These are phyloP conservation scores for Coturnix japonica DNA, from an alignment of 2,113 vertebrate genomes.

Conservation along the genomic window DNA sequence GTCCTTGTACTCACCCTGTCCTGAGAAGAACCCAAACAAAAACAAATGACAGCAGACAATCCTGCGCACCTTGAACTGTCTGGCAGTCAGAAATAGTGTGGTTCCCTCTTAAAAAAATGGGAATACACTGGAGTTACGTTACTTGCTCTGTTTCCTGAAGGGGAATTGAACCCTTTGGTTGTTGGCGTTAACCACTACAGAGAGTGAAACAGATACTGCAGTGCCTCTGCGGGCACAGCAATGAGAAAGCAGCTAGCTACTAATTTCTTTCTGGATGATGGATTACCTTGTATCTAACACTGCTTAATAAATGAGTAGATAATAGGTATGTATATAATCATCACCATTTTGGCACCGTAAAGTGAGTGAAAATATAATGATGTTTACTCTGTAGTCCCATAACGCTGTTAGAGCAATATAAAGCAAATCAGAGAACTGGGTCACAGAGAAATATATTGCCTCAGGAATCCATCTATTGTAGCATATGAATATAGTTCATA, in stretches of 20 bases:
- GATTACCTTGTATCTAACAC: neutral
- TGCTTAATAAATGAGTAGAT: constrained; percentile 22
- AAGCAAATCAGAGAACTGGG: neutral
- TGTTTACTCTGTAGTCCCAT: neutral
- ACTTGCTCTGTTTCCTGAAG: neutral
- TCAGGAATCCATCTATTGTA: neutral
- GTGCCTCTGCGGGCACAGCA: neutral
- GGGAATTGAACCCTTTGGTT: neutral
- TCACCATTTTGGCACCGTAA: neutral
- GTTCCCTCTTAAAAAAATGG: neutral
- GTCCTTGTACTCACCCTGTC: constrained; percentile 38
- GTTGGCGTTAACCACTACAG: neutral
- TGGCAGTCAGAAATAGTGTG: neutral
- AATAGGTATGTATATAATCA: neutral
- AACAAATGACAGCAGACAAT: neutral
- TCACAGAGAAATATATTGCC: neutral
- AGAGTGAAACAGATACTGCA: neutral
- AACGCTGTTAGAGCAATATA: neutral
- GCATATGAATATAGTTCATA: neutral
- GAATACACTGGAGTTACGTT: neutral
- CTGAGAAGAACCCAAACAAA: neutral
- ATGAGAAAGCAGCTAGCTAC: neutral
- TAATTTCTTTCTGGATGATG: neutral
- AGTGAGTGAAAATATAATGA: neutral
- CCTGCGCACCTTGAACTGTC: neutral